Evolutionary conservation across 2,888 invertebrate species (phyloP), one percentile per base, ranked within the genome.

Genomic region (Leptopilina syphax): DNA sequence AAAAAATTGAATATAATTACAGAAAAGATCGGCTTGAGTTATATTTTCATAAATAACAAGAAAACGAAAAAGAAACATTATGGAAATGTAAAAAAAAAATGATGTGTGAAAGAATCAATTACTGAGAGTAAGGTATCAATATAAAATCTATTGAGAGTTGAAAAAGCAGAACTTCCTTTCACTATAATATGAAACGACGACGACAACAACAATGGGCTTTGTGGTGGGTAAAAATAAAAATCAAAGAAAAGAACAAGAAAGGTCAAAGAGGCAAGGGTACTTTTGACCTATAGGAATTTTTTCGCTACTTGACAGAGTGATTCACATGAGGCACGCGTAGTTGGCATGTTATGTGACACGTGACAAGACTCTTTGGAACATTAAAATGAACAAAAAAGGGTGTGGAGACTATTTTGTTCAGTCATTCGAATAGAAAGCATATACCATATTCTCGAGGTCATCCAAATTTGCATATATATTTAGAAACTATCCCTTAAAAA

Each of bases 321-420:
- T 83, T 80, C 79, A 83, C 83, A 84, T 83, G 81, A 84, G 84
- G 80, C 82, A 83, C 84, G 83, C 85, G 85, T 87, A 83, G 77
- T 78, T 68, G 80, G 65, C 79, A 80, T 67, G 81, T 85, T 86
- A 86, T 85, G 86, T 86, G 89, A 87, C 86, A 86, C 85, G 88
- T 83, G 85, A 86, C 80, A 80, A 82, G 83, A 85, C 82, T 83
- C 81, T 84, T 83, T 84, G 78, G 44, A 66, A 77, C 57, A 65
- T 68, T 13, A 78, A 68, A 50, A 24, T 50, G 13, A 50, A 78
- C 44, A 73, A 50, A 66, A 44, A 13, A 78, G 79, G 79, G 79
- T 70, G 80, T 80, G 80, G 47, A 77, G 66, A 54, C 18, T 77
- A 60, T 60, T 77, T 68, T 77, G 66, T 77, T 54, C 41, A 24